Base-by-base conservation (phyloP, 2,888 invertebrate genomes). In the Scaptomyza parva region DNA sequence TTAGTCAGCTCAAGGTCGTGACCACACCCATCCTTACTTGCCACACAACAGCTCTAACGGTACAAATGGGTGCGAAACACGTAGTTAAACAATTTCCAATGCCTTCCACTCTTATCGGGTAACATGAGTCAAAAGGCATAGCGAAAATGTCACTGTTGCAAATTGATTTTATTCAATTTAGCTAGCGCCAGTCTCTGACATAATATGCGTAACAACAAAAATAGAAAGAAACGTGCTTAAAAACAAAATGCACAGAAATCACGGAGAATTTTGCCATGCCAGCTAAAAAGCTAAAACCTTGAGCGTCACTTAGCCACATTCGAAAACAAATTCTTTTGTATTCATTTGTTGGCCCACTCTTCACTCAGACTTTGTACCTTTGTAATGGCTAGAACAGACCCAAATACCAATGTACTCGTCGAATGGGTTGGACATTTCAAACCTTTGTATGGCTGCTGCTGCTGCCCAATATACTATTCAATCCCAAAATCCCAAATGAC, bases 361-460 rank as follows among this genome's bases (percentile, higher is more conserved):
- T 40, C 8, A 22, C 9, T 18, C 9, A 22, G 70, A 63, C 76
- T 59, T 76, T 72, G 75, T 18, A 71, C 76, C 76, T 44, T 18
- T n/a, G n/a, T n/a, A 26, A 37, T 18, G 24, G 35, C 9, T 6
- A 14, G 9, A 37, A 47, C 30, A 28, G 35, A 30, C 50, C 26
- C 48, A 37, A 17, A 47, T 61, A 48, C 52, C 37, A 20, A 17
- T 11, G n/a, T 17, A 20, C 20, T 26, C 7, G 39, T 52, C 22
- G 43, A 33, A 3, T 2, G 22, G 64, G 51, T 5, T 44, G 60
- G 60, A 54, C 53, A 65, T 26, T 35, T 17, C n/a, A 35, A 45
- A 55, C 60, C 20, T 59, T 83, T 88, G 66, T 88, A 83, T 88
- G 82, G 82, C 82, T 88, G 79, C 76, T 53, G 82, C 82, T 88